phyloP scores from a whole-genome alignment of 2,888 invertebrate genomes.

The Patella ulyssiponensis region DNA sequence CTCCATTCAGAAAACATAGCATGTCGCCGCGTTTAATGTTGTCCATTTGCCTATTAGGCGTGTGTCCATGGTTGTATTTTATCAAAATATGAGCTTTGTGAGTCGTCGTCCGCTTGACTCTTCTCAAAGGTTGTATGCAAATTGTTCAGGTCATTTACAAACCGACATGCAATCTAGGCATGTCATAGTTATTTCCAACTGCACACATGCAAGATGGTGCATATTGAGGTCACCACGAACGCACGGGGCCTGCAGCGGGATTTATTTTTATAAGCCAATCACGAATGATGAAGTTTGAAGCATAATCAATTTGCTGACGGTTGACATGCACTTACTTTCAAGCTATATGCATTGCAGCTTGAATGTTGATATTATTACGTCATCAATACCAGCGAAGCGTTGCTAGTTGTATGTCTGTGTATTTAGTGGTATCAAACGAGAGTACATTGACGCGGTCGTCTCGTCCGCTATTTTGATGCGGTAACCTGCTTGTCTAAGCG shows the following conservation, averaged over 20 bases:
- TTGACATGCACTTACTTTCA: not conserved
- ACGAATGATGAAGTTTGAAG: not conserved
- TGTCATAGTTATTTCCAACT: conserved; percentile 1
- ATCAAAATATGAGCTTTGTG: conserved; percentile 9
- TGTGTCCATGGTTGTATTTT: conserved; percentile 7
- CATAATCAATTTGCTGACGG: not conserved
- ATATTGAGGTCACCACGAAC: not conserved
- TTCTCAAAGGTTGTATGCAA: conserved; percentile 13
- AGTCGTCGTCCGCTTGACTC: conserved; percentile 3
- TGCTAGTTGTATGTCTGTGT: not conserved
- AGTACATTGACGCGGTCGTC: conserved; percentile 2
- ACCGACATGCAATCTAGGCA: conserved; percentile 13
- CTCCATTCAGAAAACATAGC: not conserved
- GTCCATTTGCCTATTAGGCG: conserved; percentile 3
- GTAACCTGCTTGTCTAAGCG: not conserved
- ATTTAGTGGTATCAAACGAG: not conserved
- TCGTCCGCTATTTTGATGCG: not conserved
- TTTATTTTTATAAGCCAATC: conserved; percentile 8
- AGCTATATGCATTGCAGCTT: conserved; percentile 2
- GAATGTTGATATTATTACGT: not conserved
- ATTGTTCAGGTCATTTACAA: not conserved
- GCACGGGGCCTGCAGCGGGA: not conserved
- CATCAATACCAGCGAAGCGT: not conserved
- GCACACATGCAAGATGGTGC: conserved; percentile 9
- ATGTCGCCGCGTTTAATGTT: not conserved